Conservation (phyloP, 1,140 invertebrate genomes). For the Anadara kagoshimensis region DNA sequence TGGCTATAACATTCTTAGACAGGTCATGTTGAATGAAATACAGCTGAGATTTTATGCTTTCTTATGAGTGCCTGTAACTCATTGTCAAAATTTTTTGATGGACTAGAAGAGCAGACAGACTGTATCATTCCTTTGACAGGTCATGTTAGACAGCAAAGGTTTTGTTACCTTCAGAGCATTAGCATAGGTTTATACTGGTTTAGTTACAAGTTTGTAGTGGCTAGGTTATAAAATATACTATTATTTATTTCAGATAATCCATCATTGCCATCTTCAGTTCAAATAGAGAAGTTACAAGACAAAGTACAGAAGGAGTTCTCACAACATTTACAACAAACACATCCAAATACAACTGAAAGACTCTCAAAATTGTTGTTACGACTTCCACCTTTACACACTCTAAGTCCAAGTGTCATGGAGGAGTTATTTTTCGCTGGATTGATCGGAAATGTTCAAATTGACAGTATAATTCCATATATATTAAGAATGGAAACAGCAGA, state of each 20-base stretch:
- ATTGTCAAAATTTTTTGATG: too few species aligned
- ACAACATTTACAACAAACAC: conserved; percentile 75
- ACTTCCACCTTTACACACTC: conserved; percentile 84
- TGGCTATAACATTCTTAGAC: too few species aligned
- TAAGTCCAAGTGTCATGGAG: conserved; percentile 87
- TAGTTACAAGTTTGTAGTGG: too few species aligned
- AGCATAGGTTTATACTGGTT: too few species aligned
- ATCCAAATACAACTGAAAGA: conserved; percentile 69
- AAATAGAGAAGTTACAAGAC: conserved; percentile 83
- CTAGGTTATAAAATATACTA: neutral
- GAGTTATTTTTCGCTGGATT: conserved; percentile 95
- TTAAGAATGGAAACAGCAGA: conserved; percentile 83
- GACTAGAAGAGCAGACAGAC: too few species aligned
- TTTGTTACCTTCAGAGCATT: too few species aligned
- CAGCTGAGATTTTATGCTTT: too few species aligned
- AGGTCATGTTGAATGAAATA: too few species aligned
- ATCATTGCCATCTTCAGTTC: conserved; percentile 56
- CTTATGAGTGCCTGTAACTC: too few species aligned
- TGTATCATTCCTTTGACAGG: too few species aligned
- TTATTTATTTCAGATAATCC: conserved; percentile 60
- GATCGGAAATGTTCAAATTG: conserved; percentile 93
- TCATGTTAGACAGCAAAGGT: too few species aligned
- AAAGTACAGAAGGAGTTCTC: conserved; percentile 82
- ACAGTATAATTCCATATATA: conserved; percentile 93
- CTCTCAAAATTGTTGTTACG: conserved; percentile 83